phyloP scores from a whole-genome alignment of 2,113 vertebrate genomes.

The Talpa occidentalis region DNA sequence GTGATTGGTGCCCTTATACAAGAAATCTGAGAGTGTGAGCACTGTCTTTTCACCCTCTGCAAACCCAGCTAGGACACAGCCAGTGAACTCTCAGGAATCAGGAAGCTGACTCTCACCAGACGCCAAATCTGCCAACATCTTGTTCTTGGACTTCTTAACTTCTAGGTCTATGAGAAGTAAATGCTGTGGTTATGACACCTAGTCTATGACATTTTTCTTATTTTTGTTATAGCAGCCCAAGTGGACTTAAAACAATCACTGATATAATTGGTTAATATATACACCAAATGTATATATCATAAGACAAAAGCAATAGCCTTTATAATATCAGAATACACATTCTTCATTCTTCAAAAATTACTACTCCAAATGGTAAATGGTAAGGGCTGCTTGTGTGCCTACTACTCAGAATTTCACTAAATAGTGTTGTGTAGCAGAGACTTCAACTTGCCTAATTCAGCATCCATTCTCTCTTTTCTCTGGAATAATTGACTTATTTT shows the following conservation, averaged over 20 bases:
- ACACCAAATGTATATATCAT: background rate
- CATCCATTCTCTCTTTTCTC: background rate
- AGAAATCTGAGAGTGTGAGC: background rate
- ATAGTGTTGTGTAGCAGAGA: background rate
- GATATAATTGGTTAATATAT: background rate
- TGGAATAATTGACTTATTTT: slow-evolving; percentile 30
- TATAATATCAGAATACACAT: background rate
- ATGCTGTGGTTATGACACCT: background rate
- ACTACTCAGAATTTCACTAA: background rate
- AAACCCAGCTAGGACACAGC: background rate
- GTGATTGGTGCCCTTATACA: background rate
- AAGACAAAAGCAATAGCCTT: background rate
- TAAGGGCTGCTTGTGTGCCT: background rate
- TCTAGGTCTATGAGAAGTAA: background rate
- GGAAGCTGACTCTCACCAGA: background rate
- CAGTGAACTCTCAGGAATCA: too few species aligned
- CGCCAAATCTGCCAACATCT: background rate
- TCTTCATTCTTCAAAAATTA: background rate
- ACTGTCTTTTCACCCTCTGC: background rate
- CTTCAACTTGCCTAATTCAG: background rate
- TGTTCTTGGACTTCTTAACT: background rate
- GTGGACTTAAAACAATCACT: background rate
- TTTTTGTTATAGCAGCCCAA: background rate
- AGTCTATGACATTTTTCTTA: background rate
- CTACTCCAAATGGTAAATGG: background rate